Evolutionary conservation across 2,888 invertebrate genomes (phyloP), one percentile per base, ranked within the genome.

Genomic region (Aphidius colemani): DNA sequence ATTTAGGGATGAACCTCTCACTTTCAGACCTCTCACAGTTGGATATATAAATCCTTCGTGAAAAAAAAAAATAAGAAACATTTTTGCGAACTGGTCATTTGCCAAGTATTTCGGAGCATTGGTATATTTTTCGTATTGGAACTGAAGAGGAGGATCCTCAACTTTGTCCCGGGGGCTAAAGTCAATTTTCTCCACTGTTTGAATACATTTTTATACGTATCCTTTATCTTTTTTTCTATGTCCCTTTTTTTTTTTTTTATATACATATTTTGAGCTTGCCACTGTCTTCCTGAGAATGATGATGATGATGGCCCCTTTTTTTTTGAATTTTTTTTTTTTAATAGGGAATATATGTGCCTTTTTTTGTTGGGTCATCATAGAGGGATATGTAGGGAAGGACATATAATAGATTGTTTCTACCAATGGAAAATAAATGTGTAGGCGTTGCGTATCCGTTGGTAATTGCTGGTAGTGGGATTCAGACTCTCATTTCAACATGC

Each of bases 21-120:
- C 30, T 18, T 18, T 18, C 1, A 18, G 13, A 30, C 30, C 30
- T 30, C 30, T 30, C 30, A 30, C 30, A 30, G 30, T 30, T 30
- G 30, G 30, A 30, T 30, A 30, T 30, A 30, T 30, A 30, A 30
- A 30, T 30, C 30, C 5, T 30, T 30, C 3, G 30, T 30, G 0
- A 30, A 30, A 30, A 30, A 30, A 30, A 30, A 30, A 30, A 30
- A 30, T 5, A 30, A 30, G 30, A 5, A 30, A 30, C 30, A 30
- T 30, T 45, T 57, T 39, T 46, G 62, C 58, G 57, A 61, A 70
- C 66, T 70, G 73, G 73, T 75, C 72, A 79, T 81, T 81, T 80
- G 76, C 64, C 71, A 77, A 79, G 78, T 78, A 80, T 79, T 80
- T 75, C 46, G 46, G 74, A 78, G 79, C 75, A 79, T 79, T 30